Evolutionary conservation across 2,113 vertebrate species (phyloP).

Genomic region (Brevimyrus niger): DNA sequence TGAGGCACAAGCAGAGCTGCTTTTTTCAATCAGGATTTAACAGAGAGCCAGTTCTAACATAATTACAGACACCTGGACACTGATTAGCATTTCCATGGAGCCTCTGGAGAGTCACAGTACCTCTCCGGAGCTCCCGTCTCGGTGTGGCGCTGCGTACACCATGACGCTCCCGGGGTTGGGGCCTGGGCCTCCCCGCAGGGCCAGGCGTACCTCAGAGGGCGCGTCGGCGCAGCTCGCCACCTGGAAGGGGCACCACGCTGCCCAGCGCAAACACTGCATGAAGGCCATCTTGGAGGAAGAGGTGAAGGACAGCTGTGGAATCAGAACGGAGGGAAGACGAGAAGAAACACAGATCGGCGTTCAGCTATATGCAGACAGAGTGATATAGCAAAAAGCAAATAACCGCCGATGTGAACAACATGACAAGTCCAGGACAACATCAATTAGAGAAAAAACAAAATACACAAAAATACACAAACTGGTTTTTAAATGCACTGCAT

Average conservation of each 20-base stretch:
- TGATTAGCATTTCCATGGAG: neutral
- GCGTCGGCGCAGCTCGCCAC: slow-evolving; percentile 16
- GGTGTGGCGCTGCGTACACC: slow-evolving; percentile 61
- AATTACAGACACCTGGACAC: neutral
- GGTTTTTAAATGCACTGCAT: neutral
- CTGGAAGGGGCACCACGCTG: slow-evolving; percentile 63
- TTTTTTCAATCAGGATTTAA: neutral
- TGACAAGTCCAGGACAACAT: neutral
- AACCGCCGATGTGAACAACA: neutral
- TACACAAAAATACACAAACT: neutral
- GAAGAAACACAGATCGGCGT: neutral
- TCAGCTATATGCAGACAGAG: neutral
- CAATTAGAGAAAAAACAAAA: neutral
- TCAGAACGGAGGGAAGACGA: neutral
- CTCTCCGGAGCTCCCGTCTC: slow-evolving; percentile 49
- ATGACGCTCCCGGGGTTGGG: slow-evolving; percentile 64
- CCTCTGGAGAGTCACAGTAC: slow-evolving; percentile 29
- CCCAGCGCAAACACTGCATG: slow-evolving; percentile 79
- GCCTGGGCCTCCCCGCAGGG: slow-evolving; percentile 63
- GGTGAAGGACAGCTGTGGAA: slow-evolving; percentile 48
- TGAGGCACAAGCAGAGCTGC: neutral
- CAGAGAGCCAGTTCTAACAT: neutral
- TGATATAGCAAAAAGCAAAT: neutral
- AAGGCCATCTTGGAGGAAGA: slow-evolving; percentile 51
- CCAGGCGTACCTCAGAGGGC: slow-evolving; percentile 54